Conservation (phyloP, 2,888 invertebrate genomes). For the Melanophora roralis region DNA sequence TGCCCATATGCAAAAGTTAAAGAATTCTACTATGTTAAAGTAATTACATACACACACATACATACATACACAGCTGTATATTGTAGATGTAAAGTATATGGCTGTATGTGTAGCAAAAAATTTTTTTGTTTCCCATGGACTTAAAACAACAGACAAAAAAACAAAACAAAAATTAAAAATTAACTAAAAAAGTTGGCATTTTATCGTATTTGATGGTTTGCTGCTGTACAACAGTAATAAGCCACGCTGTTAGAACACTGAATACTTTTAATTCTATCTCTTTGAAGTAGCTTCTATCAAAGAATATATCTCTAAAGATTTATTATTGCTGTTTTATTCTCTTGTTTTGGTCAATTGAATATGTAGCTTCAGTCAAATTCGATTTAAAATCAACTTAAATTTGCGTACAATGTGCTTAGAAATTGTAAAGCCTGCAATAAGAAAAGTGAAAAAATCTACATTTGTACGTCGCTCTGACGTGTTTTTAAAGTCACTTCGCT, state of each 20-base stretch:
- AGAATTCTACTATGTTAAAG: no score
- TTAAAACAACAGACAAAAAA: conserved; percentile 21
- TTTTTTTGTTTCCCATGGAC: conserved; percentile 47
- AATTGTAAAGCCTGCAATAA: no score
- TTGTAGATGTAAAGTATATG: neutral
- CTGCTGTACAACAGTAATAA: conserved; percentile 35
- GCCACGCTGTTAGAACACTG: conserved; percentile 17
- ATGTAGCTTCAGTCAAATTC: no score
- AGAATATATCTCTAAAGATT: neutral
- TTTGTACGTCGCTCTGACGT: no score
- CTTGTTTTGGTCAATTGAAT: no score
- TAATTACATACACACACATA: conserved; percentile 65
- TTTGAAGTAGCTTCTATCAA: neutral
- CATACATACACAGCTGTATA: conserved; percentile 47
- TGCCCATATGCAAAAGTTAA: no score
- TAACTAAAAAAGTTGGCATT: no score
- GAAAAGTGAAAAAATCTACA: no score
- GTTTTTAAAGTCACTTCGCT: no score
- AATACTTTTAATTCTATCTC: neutral
- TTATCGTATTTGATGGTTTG: conserved; percentile 5
- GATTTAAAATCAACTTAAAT: no score
- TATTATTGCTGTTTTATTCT: no score
- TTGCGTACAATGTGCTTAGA: no score
- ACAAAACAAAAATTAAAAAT: conserved; percentile 31
- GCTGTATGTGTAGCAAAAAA: conserved; percentile 27